Evolutionary conservation across 1,140 invertebrate species (phyloP).

Genomic region (Myzus persicae): DNA sequence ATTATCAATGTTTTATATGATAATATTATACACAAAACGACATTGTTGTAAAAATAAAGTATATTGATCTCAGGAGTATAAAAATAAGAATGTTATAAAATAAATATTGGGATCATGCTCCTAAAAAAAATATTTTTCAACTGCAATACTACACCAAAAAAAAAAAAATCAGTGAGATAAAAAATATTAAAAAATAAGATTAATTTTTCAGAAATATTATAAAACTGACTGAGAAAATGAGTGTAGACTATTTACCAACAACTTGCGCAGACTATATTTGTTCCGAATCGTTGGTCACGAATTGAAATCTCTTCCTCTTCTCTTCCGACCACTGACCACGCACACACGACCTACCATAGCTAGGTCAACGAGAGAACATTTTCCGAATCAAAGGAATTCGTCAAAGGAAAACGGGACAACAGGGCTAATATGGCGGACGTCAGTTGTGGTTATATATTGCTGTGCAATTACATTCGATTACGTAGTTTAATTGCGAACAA

Average conservation of each 20-base stretch:
- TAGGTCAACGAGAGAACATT: background rate
- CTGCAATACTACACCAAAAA: background rate
- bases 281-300: background rate
- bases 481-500: background rate
- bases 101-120: background rate
- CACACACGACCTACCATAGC: background rate
- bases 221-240: background rate
- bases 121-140: background rate
- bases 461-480: background rate
- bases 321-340: background rate
- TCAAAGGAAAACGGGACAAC: background rate
- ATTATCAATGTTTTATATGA: too few relatives aligned
- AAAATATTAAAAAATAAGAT: background rate
- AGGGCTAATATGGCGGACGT: background rate
- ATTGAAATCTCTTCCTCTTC: background rate
- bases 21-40: too few relatives aligned
- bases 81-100: too few relatives aligned
- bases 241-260: background rate
- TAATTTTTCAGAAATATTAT: background rate
- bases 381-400: background rate
- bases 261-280: background rate
- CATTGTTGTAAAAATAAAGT: too few relatives aligned
- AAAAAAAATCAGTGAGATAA: background rate
- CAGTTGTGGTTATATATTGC: background rate
- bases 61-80: too few relatives aligned